Base-by-base conservation (phyloP, 2,113 vertebrate genomes). In the Pterophyllum scalare region DNA sequence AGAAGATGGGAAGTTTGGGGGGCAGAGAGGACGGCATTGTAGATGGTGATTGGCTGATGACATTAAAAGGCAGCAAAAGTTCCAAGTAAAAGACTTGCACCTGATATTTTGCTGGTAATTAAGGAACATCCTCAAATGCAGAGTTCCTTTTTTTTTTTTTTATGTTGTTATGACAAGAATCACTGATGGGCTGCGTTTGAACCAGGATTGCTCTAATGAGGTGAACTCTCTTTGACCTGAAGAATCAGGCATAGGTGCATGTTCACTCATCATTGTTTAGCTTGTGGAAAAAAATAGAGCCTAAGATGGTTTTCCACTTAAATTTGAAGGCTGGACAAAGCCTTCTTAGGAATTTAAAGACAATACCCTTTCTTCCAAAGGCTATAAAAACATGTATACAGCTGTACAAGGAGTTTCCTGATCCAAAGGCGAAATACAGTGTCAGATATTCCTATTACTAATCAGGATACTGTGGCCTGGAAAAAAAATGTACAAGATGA, bases 391-490 rank as follows among this genome's bases (percentile, higher is more conserved):
- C 94, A 94, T 79, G 88, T 93, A 94, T 92, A 93, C 91, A 92
- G 92, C 91, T 94, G 94, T 93, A 93, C 88, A 93, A 91, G 87
- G 91, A 89, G 90, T 94, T 95, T 96, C 93, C 93, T 94, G 93
- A 95, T 82, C 90, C 88, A 92, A 83, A 91, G 91, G 91, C 92
- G 93, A 95, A 94, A 94, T 93, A 92, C 62, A 87, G 67, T 93
- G 88, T 93, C 93, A 94, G 86, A 94, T 94, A 93, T 94, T 95
- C 93, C 94, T 89, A 94, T 95, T 95, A 93, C 94, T 86, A 92
- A 89, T 92, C 86, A 93, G 83, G 81, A 92, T 91, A 89, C 74
- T 40, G 85, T 64, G 90, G 90, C 84, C 85, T 91, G 95, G 94
- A 95, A 95, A 95, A 95, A 88, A 89, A 89, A 90, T 79, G 87